These are phyloP conservation scores for Odocoileus hemionus DNA, from an alignment of 2,113 vertebrate genomes.

Conservation along the genomic window DNA sequence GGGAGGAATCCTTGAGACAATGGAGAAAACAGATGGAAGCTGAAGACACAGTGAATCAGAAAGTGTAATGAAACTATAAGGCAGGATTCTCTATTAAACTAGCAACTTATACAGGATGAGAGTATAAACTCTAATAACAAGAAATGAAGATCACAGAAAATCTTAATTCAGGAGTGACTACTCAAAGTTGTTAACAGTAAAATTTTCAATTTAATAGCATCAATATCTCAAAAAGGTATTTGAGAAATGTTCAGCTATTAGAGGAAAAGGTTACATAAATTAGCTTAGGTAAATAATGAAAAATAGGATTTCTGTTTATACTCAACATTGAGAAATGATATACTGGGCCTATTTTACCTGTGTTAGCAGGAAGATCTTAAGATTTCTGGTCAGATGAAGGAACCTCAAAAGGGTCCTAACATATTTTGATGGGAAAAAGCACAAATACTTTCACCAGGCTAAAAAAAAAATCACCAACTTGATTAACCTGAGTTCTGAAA, in stretches of 20 bases:
- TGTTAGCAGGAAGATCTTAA: not conserved
- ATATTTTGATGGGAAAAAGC: not conserved
- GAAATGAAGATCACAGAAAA: not conserved
- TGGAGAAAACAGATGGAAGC: not conserved
- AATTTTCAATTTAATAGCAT: not conserved
- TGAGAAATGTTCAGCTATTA: not conserved
- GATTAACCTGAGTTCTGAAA: not conserved
- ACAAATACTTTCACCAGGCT: not conserved
- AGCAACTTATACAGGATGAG: not conserved
- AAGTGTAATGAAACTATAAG: not conserved
- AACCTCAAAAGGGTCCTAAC: not conserved
- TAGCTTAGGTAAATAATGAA: not conserved
- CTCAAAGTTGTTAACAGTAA: not conserved
- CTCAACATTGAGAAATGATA: not conserved
- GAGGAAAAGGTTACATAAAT: not conserved
- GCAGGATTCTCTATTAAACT: not conserved
- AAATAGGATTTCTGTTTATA: not conserved
- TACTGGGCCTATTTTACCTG: not conserved
- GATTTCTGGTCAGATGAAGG: not conserved
- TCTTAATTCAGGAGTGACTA: not conserved
- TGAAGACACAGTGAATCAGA: not conserved
- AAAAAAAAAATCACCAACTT: not conserved
- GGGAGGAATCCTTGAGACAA: not conserved
- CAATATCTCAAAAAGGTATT: not conserved
- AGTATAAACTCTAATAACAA: not conserved